These are phyloP conservation scores for Zeus faber DNA, from an alignment of 2,113 vertebrate genomes.

Conservation along the genomic window DNA sequence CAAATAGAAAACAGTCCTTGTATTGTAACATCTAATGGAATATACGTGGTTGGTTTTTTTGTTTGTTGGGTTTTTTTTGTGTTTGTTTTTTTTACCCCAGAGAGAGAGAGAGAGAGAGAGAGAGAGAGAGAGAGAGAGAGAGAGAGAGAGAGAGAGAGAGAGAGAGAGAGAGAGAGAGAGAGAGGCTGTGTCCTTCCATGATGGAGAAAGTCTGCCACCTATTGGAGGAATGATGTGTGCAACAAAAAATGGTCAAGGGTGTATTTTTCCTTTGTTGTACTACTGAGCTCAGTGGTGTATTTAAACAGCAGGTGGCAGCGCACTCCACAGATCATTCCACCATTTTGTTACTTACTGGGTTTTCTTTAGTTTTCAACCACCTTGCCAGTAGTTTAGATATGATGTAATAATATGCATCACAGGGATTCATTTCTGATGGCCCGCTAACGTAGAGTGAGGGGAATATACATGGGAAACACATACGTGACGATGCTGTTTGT, in stretches of 20 bases:
- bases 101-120: not conserved
- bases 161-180: not conserved
- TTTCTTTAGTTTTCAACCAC: too few relatives aligned
- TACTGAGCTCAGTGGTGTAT: conserved; percentile 4
- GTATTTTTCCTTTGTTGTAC: conserved; percentile 4
- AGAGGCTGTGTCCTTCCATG: not conserved
- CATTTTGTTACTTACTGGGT: not conserved
- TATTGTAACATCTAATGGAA: too few relatives aligned
- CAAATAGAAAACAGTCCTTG: too few relatives aligned
- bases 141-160: not conserved
- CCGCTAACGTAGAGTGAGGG: too few relatives aligned
- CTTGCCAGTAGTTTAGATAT: too few relatives aligned
- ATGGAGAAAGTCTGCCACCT: conserved; percentile 57
- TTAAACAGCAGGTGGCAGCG: conserved; percentile 42
- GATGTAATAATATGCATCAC: too few relatives aligned
- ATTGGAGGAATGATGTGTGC: conserved; percentile 22
- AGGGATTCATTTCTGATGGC: too few relatives aligned
- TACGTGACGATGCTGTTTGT: too few relatives aligned
- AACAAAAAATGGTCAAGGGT: not conserved
- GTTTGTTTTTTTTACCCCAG: too few relatives aligned
- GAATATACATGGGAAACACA: too few relatives aligned
- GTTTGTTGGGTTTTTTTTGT: too few relatives aligned
- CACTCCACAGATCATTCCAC: conserved; percentile 3
- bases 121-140: not conserved
- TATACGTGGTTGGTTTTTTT: too few relatives aligned